Evolutionary conservation across 2,797 vertebrate species (phyloP).

Genomic region (Myotis findleyi): DNA sequence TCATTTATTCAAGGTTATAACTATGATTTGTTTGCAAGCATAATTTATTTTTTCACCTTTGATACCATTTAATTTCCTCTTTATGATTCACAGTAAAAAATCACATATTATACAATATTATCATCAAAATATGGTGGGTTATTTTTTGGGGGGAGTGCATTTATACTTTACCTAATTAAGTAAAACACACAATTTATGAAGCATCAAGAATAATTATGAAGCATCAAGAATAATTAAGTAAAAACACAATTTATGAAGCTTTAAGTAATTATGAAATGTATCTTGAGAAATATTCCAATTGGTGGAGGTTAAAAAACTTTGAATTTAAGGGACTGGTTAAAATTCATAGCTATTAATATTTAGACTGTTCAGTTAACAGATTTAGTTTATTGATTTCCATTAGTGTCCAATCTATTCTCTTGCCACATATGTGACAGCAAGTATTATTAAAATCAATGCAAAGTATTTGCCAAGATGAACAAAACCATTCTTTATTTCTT

Average conservation of each 20-base stretch:
- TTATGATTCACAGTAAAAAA: conserved; percentile 36
- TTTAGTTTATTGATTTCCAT: conserved; percentile 63
- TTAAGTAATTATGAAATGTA: conserved; percentile 49
- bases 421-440: conserved; percentile 7
- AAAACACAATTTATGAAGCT: background rate
- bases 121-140: background rate
- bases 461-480: conserved; percentile 58
- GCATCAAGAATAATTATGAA: conserved; percentile 34
- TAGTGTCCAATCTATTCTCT: conserved; percentile 62
- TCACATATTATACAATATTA: background rate
- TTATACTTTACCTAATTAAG: conserved; percentile 50
- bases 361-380: conserved; percentile 52
- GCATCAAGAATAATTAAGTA: background rate
- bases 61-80: conserved; percentile 72
- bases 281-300: conserved; percentile 39
- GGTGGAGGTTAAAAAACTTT: conserved; percentile 16
- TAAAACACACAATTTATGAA: conserved; percentile 48
- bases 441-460: conserved; percentile 60
- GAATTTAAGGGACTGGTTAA: conserved; percentile 57
- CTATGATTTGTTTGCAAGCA: conserved; percentile 82
- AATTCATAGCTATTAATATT: conserved; percentile 64
- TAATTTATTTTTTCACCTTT: conserved; percentile 80
- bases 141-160: background rate
- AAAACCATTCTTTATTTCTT: conserved; percentile 67
- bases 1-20: conserved; percentile 83